These are phyloP conservation scores for Pogonomyrmex barbatus DNA, from an alignment of 1,140 invertebrate genomes.

Conservation along the genomic window DNA sequence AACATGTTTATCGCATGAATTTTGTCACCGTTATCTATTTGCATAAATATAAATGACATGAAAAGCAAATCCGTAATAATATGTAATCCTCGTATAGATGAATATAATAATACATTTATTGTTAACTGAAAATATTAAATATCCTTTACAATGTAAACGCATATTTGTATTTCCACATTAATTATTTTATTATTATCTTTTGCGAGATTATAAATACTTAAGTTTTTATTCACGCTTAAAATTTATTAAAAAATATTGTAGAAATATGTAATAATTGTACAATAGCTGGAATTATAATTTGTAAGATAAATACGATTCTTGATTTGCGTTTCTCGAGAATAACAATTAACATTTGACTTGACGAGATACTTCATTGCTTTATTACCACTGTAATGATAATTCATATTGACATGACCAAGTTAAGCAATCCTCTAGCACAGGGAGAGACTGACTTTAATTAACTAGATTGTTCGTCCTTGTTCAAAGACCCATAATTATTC, in stretches of 20 bases:
- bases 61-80: neutral
- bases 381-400: conserved; percentile 12
- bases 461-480: conserved; percentile 56
- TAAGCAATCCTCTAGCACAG: conserved; percentile 17
- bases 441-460: conserved; percentile 66
- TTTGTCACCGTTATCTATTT: conserved; percentile 27
- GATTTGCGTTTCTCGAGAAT: neutral
- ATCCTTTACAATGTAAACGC: neutral
- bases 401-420: neutral
- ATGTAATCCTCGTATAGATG: neutral
- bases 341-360: neutral
- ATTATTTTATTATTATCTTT: neutral
- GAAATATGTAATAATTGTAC: neutral
- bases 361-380: conserved; percentile 22
- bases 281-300: conserved; percentile 1
- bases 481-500: conserved; percentile 53
- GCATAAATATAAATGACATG: conserved; percentile 27
- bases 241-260: neutral
- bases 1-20: conserved; percentile 20
- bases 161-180: neutral
- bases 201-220: neutral
- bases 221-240: neutral
- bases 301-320: neutral
- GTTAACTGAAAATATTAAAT: conserved; percentile 15
- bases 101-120: conserved; percentile 14